These are phyloP conservation scores for Drosophila pachea DNA, from an alignment of 1,140 invertebrate genomes.

Conservation along the genomic window DNA sequence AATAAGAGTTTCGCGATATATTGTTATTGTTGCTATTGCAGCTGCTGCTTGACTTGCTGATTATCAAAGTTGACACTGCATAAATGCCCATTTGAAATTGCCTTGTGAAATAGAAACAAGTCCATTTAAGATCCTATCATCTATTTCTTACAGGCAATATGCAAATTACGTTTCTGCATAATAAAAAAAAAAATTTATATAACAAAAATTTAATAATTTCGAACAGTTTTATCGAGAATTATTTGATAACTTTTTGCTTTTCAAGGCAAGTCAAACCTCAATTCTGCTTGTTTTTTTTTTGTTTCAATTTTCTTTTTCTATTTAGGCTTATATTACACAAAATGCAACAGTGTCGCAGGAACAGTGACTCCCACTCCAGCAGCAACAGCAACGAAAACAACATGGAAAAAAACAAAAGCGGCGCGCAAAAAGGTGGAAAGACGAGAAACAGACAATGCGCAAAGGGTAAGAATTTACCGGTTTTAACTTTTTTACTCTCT, in stretches of 20 bases:
- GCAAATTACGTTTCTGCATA: not conserved
- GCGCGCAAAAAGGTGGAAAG: conserved; percentile 49
- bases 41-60: not conserved
- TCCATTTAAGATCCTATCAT: too few species aligned
- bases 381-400: conserved; percentile 3
- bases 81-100: conserved; percentile 6
- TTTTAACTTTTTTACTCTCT: conserved; percentile 37
- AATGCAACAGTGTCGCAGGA: conserved; percentile 59
- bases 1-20: conserved; percentile 3
- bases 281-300: too few species aligned
- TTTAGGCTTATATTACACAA: conserved; percentile 18
- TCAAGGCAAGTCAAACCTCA: too few species aligned
- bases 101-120: not conserved
- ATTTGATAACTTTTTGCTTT: too few species aligned
- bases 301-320: not conserved
- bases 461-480: conserved; percentile 55
- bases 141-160: not conserved
- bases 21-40: conserved; percentile 7
- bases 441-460: conserved; percentile 31
- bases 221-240: too few species aligned
- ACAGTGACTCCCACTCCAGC: conserved; percentile 6
- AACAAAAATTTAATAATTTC: too few species aligned
- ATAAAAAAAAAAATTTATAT: too few species aligned
- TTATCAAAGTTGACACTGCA: conserved; percentile 13
- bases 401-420: conserved; percentile 19